These are phyloP conservation scores for Paracentrotus lividus DNA, from an alignment of 53 echinoderm and acorn worm genomes.

Conservation along the genomic window DNA sequence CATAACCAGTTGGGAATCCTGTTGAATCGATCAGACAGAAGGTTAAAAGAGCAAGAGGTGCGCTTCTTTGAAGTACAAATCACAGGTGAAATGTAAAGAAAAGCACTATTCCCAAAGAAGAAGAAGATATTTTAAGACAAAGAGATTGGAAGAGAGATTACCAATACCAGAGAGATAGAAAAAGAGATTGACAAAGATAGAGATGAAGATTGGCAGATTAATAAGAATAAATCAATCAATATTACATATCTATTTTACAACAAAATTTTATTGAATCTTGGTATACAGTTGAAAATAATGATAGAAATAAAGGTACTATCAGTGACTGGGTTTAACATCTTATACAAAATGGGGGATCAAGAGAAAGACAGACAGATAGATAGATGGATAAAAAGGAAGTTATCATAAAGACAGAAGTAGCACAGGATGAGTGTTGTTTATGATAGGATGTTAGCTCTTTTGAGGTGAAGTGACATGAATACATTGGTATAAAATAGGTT, in stretches of 20 bases:
- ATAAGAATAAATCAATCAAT: too few relatives aligned
- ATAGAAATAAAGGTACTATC: too few relatives aligned
- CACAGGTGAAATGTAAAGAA: neutral
- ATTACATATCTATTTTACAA: too few relatives aligned
- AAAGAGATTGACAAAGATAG: neutral
- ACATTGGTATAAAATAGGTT: neutral
- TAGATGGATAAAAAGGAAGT: constrained; percentile 12
- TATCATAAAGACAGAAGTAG: neutral
- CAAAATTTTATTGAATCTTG: too few relatives aligned
- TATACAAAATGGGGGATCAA: neutral
- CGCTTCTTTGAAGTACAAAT: neutral
- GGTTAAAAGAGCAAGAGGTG: neutral
- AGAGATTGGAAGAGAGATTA: neutral
- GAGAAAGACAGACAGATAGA: neutral
- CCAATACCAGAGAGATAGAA: neutral
- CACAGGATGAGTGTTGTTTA: neutral
- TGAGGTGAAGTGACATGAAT: constrained; percentile 5
- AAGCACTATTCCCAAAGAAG: too few relatives aligned
- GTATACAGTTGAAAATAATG: too few relatives aligned
- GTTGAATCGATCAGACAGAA: neutral
- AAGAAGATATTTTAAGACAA: neutral
- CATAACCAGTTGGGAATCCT: too few relatives aligned
- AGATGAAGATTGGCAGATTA: neutral
- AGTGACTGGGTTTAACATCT: neutral
- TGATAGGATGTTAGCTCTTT: neutral